Conservation (phyloP, 2,797 vertebrate species). For the Xiphorhynchus erythropygius region DNA sequence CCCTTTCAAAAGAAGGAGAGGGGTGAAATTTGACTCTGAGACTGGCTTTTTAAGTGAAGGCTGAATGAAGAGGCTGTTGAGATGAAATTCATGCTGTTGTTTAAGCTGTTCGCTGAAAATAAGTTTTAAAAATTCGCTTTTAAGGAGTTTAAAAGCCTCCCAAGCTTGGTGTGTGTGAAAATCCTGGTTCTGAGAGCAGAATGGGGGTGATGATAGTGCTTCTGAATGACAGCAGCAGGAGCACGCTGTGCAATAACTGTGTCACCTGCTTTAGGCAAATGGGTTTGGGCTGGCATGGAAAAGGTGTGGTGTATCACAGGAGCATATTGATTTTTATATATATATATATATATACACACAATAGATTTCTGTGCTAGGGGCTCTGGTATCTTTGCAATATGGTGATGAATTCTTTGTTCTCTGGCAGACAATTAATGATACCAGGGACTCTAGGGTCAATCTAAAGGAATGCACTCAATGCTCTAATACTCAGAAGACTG, state of each 20-base stretch:
- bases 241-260: not conserved
- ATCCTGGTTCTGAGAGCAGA: not conserved
- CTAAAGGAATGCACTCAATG: not conserved
- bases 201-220: not conserved
- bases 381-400: not conserved
- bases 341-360: not conserved
- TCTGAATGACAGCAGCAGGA: not conserved
- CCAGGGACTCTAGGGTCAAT: not conserved
- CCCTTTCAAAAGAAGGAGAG: not conserved
- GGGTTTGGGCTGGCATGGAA: not conserved
- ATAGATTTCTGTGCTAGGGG: not conserved
- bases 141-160: not conserved
- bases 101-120: not conserved
- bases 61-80: not conserved
- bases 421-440: not conserved
- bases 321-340: not conserved
- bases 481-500: not conserved
- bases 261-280: not conserved
- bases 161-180: not conserved
- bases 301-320: not conserved
- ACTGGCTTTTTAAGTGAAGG: not conserved
- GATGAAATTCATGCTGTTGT: not conserved
- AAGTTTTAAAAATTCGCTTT: not conserved
- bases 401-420: not conserved
- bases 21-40: not conserved